These are phyloP conservation scores for Stenchaetothrips biformis DNA, from an alignment of 2,888 invertebrate species.

Conservation along the genomic window DNA sequence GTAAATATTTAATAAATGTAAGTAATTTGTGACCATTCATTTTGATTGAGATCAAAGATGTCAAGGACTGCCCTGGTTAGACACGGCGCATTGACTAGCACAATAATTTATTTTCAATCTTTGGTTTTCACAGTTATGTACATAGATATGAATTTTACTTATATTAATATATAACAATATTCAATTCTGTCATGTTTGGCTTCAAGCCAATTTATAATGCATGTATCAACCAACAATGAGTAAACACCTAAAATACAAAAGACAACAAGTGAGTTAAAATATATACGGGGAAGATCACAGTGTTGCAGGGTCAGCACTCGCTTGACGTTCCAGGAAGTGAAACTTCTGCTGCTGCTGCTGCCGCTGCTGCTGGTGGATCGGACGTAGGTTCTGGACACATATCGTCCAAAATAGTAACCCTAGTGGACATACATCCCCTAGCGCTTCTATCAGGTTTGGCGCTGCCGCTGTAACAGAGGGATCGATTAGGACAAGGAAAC, in stretches of 20 bases:
- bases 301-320: neutral
- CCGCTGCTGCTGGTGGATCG: conserved; percentile 5
- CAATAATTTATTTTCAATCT: neutral
- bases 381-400: neutral
- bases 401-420: neutral
- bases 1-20: neutral
- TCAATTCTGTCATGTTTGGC: too few relatives aligned
- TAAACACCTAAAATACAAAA: neutral
- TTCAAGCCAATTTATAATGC: neutral
- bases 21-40: neutral
- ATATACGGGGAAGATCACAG: neutral
- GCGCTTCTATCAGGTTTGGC: too few relatives aligned
- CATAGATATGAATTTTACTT: neutral
- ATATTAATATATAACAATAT: neutral
- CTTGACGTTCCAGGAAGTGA: neutral
- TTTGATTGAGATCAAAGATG: neutral
- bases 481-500: too few relatives aligned
- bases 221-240: neutral
- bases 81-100: neutral
- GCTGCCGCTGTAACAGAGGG: too few relatives aligned
- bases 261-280: neutral
- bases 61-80: neutral
- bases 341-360: neutral
- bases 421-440: neutral
- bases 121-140: neutral